Base-by-base conservation (phyloP, 2,888 invertebrate species). In the Isoperla grammatica region DNA sequence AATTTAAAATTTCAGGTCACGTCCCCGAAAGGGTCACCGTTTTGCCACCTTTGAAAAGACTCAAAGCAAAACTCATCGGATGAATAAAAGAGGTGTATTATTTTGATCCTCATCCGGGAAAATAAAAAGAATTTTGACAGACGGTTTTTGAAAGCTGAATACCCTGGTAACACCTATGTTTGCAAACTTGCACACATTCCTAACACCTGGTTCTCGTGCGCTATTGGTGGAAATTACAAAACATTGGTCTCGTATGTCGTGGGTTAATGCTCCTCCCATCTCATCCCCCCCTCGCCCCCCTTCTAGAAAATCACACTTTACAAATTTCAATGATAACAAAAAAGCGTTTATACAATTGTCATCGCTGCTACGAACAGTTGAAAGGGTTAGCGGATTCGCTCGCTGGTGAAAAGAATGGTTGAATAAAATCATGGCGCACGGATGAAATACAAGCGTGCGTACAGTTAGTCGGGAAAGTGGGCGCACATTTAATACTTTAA, bases 111-210 rank as follows among this genome's bases (percentile, higher is more conserved):
- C 29, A 8, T 9, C 17, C 46, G 22, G 22, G 46, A 46, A 46
- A 46, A 46, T 22, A 46, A 46, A 20, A 22, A 46, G 17, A 4
- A 12, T 15, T 42, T 42, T 45, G 15, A 46, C 22, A 46, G 22
- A 17, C 46, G n/a, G 22, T 17, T 46, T 8, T 22, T 46, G 17
- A 46, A 20, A 2, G 17, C 4, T 46, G 46, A 46, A 46, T 22
- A 20, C 46, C 9, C 46, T 20, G 48, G 61, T 39, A 37, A 58
- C 61, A 50, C 61, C 61, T 54, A n/a, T 61, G 61, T 62, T 62
- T 62, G 62, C 62, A 62, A 62, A 62, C 62, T 59, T 40, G 42
- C 23, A 23, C 49, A 42, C 37, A 53, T 29, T 29, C 53, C 29
- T 46, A 54, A 59, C 61, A 61, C 61, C 61, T 61, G 56, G 61